Conservation (phyloP, 2,113 vertebrate genomes). For the Oenanthe melanoleuca region DNA sequence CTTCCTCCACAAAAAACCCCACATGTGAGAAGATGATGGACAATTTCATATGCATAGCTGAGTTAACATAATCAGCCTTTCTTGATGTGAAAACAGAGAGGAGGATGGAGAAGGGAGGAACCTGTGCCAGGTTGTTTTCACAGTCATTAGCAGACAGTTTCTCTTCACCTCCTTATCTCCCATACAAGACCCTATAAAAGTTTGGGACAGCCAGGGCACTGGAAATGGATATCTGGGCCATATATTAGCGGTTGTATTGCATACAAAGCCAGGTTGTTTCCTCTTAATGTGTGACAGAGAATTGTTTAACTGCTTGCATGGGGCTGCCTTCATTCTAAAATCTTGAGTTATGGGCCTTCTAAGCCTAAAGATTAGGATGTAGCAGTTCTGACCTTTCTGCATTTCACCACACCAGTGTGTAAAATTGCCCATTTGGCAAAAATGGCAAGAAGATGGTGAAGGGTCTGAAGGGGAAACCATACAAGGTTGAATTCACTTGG, state of each 20-base stretch:
- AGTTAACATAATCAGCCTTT: not conserved
- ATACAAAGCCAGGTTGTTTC: not conserved
- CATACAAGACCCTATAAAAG: not conserved
- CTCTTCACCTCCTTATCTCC: not conserved
- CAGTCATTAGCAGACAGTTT: not conserved
- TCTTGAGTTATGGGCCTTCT: not conserved
- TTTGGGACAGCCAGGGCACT: not conserved
- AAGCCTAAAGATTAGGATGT: not conserved
- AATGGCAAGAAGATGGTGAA: not conserved
- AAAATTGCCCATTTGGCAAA: not conserved
- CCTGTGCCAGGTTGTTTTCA: not conserved
- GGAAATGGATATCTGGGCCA: not conserved
- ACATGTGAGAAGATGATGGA: not conserved
- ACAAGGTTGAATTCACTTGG: accelerated
- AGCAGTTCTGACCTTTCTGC: not conserved
- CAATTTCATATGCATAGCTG: not conserved
- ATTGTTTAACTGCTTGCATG: accelerated
- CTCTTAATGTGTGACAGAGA: not conserved
- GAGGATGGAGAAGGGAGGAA: not conserved
- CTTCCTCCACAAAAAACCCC: not conserved
- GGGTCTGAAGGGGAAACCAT: not conserved
- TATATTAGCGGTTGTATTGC: accelerated
- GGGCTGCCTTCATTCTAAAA: not conserved
- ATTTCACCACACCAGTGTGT: not conserved
- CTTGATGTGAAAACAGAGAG: not conserved